phyloP scores from a whole-genome alignment of 2,888 invertebrate species.

The Eulithis testata region DNA sequence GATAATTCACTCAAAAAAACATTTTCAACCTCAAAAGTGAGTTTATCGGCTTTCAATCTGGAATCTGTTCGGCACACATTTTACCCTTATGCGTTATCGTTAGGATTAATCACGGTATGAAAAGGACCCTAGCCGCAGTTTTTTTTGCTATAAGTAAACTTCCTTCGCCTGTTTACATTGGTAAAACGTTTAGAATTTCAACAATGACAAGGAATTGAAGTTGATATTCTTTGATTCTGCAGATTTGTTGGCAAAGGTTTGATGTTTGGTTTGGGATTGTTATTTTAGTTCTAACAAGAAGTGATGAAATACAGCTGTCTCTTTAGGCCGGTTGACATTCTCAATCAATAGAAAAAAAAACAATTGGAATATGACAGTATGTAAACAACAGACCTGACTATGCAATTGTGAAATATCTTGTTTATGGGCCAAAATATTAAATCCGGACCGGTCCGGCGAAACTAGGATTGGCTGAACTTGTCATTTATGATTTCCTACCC shows the following conservation, averaged over 20 bases:
- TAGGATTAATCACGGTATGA: conserved; percentile 72
- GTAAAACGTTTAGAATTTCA: conserved; percentile 42
- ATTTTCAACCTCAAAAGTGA: conserved; percentile 71
- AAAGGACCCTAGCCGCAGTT: conserved; percentile 66
- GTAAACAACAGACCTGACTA: too few species aligned
- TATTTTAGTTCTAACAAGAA: conserved; percentile 27
- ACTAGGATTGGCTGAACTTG: too few species aligned
- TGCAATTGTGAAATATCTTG: too few species aligned
- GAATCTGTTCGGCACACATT: conserved; percentile 81
- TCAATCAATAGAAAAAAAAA: too few species aligned
- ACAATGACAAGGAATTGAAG: conserved; percentile 29
- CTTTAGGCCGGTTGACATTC: too few species aligned
- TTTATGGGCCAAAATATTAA: too few species aligned
- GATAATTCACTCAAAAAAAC: conserved; percentile 68
- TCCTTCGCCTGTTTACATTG: conserved; percentile 55
- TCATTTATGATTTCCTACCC: too few species aligned
- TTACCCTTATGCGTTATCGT: conserved; percentile 76
- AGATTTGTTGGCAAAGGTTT: conserved; percentile 31
- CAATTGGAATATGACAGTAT: too few species aligned
- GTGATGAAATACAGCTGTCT: neutral
- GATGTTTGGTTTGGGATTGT: conserved; percentile 24
- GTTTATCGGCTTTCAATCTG: conserved; percentile 80
- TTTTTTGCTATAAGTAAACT: conserved; percentile 65
- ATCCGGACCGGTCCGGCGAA: too few species aligned
- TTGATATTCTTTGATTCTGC: conserved; percentile 29